Conservation (phyloP, 1,140 invertebrate genomes). For the Drosophila ohnishii region DNA sequence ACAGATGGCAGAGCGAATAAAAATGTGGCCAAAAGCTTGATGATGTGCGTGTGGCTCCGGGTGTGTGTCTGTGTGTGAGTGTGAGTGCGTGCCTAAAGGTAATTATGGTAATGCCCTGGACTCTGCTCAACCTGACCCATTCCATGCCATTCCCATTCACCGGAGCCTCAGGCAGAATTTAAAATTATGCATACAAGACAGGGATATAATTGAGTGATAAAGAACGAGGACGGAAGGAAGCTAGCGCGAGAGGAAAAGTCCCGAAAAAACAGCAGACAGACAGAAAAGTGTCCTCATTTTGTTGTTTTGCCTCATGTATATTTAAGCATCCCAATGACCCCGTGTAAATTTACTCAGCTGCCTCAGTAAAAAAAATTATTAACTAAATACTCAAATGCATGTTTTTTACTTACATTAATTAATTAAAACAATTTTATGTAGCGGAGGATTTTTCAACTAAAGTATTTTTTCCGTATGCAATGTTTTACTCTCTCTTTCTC, state of each 20-base stretch:
- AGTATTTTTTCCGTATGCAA: constrained; percentile 75
- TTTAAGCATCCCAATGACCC: constrained; percentile 54
- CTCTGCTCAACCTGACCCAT: constrained; percentile 25
- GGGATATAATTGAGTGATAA: constrained; percentile 72
- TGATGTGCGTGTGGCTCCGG: constrained; percentile 31
- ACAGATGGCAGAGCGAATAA: constrained; percentile 25
- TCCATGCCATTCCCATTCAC: constrained; percentile 15
- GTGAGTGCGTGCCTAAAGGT: constrained; percentile 46
- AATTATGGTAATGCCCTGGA: constrained; percentile 73
- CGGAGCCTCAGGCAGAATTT: constrained; percentile 40
- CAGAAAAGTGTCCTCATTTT: constrained; percentile 34
- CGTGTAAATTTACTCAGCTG: constrained; percentile 72
- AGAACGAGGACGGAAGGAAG: constrained; percentile 23
- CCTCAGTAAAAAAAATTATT: constrained; percentile 27
- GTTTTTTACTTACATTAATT: constrained; percentile 49
- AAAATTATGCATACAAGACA: constrained; percentile 75
- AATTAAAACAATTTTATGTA: constrained; percentile 47
- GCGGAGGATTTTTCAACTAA: constrained; percentile 77
- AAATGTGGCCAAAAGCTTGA: constrained; percentile 52
- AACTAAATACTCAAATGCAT: constrained; percentile 57
- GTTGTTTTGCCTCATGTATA: constrained; percentile 46
- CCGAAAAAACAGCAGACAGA: background rate
- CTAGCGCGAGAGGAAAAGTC: constrained; percentile 7
- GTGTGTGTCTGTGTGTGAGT: constrained; percentile 8
- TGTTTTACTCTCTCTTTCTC: constrained; percentile 78